Percentiles rank a stretch among this genome's conserved stretches.
These are phyloP conservation scores for Oreonectes daqikongensis DNA, from an alignment of 2,797 vertebrate species.

Conservation along the genomic window DNA sequence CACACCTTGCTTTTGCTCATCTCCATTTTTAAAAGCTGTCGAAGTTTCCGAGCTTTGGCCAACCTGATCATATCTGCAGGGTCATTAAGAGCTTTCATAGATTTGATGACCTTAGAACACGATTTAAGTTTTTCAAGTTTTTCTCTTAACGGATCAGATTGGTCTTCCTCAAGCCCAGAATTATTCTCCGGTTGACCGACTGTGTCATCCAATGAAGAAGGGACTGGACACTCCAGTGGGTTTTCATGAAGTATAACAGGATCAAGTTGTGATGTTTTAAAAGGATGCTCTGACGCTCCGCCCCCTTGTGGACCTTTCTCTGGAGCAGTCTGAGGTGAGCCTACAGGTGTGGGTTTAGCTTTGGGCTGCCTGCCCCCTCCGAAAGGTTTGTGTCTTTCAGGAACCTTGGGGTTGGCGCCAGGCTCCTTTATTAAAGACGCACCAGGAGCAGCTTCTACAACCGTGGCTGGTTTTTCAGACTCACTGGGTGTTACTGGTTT, in stretches of 20 bases:
- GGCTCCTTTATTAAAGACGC: conserved; percentile 47
- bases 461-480: conserved; percentile 44
- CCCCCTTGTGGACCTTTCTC: conserved; percentile 4
- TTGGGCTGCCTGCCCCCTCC: conserved; percentile 60
- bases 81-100: conserved; percentile 64
- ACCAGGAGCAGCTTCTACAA: conserved; percentile 58
- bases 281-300: not conserved
- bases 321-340: conserved; percentile 19
- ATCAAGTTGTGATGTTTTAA: not conserved
- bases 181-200: conserved; percentile 53
- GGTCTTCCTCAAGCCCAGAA: conserved; percentile 56
- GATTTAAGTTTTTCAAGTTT: conserved; percentile 56
- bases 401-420: conserved; percentile 65
- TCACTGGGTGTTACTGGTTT: conserved; percentile 57
- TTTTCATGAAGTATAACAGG: not conserved
- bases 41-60: conserved; percentile 86
- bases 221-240: conserved; percentile 11
- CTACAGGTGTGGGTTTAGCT: conserved; percentile 66
- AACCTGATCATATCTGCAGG: conserved; percentile 85
- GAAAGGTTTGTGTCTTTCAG: conserved; percentile 56
- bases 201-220: not conserved
- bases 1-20: conserved; percentile 87
- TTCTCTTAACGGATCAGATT: conserved; percentile 63
- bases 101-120: conserved; percentile 39
- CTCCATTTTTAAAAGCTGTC: conserved; percentile 88